These are phyloP conservation scores for Macaca fascicularis DNA, from an alignment of 2,113 vertebrate genomes.

Conservation along the genomic window T2T-MFA8v1.1 NC_088385.1:135952501-135953000, in stretches of 20 bases:
- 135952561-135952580: rapidly evolving
- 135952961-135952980: background rate
- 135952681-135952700: too few relatives aligned
- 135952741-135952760: background rate
- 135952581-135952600: too few relatives aligned
- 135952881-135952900: background rate
- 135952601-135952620: too few relatives aligned
- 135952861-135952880: background rate
- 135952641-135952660: background rate
- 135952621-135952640: rapidly evolving
- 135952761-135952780: background rate
- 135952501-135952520: background rate
- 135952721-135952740: rapidly evolving
- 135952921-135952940: background rate
- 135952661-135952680: background rate
- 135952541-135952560: background rate
- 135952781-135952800: background rate
- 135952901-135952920: background rate
- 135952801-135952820: background rate
- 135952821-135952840: background rate
- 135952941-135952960: background rate
- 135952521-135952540: background rate
- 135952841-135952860: background rate
- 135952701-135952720: background rate
- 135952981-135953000: background rate